Evolutionary conservation across 2,888 invertebrate genomes (phyloP), one percentile per base, ranked within the genome.

Genomic region (Athrips mouffetella): DNA sequence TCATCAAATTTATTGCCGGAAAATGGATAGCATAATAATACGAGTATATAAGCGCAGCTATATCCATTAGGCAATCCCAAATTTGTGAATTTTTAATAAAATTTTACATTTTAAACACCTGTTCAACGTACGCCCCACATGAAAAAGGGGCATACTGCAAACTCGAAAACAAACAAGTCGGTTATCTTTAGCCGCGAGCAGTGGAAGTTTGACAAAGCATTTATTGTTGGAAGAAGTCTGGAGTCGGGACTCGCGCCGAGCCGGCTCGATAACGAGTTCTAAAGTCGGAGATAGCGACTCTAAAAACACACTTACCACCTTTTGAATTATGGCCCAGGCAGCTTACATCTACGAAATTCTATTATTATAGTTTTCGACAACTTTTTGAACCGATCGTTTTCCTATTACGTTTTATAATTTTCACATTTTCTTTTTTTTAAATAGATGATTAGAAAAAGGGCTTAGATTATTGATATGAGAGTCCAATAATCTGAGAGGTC

Each of bases 151-250:
- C 55, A 61, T 63, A 70, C 52, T 59, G 61, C 57, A 58, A 63
- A 54, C 21, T 31, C 57, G 55, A 65, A 68, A 77, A 78, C 78
- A 80, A 80, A 78, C 70, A 70, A 75, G 70, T 74, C 66, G 62
- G 74, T 78, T 82, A 81, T 80, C 80, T 76, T 67, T 54, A 62
- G 61, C 61, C 65, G 56, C 55, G 63, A 59, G 57, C 53, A 52
- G 51, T 57, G 68, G 57, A 76, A 84, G 73, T 83, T 84, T 80
- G 80, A 79, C 80, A 82, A 78, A 81, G 75, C 79, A 75, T 80
- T 84, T 83, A 80, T 82, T 81, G 79, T 83, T 72, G 63, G 74
- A 73, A 78, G 74, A 73, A 75, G 67, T 66, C 63, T 57, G 54
- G 59, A 57, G 62, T 60, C 62, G 60, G 60, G 60, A 55, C 54